Conservation (phyloP, 2,888 invertebrate species). For the Rotaria sp. region DNA sequence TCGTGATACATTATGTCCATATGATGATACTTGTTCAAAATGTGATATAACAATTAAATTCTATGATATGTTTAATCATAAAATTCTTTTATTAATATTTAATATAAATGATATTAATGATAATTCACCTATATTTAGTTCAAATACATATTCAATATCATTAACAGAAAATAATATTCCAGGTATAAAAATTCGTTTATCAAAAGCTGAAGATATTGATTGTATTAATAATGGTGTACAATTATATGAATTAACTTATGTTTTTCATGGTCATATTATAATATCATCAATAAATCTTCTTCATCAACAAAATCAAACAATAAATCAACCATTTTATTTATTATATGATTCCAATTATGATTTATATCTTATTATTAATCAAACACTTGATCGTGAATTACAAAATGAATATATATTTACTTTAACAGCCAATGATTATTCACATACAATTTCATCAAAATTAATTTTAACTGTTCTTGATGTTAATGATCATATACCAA, state of each 20-base stretch:
- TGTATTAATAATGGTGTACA: not conserved
- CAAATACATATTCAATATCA: not conserved
- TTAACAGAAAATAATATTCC: conserved; percentile 1
- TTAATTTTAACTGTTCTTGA: not conserved
- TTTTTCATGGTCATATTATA: not conserved
- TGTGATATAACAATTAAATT: not conserved
- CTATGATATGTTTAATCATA: not conserved
- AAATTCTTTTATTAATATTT: not conserved
- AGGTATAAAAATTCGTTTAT: not conserved
- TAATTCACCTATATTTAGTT: not conserved
- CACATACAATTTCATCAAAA: not conserved
- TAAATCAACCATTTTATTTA: not conserved
- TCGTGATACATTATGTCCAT: not conserved
- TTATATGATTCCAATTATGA: not conserved
- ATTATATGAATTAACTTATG: not conserved
- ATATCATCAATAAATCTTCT: not conserved
- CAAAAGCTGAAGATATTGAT: not conserved
- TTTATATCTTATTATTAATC: not conserved
- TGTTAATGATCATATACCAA: not conserved
- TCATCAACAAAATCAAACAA: not conserved
- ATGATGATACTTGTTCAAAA: not conserved
- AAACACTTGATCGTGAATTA: not conserved
- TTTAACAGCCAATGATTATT: not conserved
- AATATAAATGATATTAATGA: not conserved
- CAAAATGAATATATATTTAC: conserved; percentile 13